These are phyloP conservation scores for Tribolium castaneum DNA, from an alignment of 1,140 invertebrate species.

Conservation along the genomic window DNA sequence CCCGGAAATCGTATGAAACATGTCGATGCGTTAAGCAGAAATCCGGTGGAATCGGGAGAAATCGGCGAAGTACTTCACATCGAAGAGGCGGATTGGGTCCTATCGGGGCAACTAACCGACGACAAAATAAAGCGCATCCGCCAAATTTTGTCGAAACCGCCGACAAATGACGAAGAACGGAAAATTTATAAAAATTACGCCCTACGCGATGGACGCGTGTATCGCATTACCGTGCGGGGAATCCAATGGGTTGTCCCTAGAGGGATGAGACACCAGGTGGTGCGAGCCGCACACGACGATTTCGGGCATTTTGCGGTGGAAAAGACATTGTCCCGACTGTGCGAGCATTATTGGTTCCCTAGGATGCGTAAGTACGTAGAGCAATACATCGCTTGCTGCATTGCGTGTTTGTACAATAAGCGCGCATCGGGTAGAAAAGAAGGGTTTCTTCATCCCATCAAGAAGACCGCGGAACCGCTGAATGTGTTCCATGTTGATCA, in stretches of 20 bases:
- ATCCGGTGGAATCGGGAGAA: background rate
- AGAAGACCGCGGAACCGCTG: conserved; percentile 47
- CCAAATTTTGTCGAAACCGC: conserved; percentile 40
- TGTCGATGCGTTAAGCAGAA: conserved; percentile 58
- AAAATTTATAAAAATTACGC: conserved; percentile 55
- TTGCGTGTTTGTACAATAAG: conserved; percentile 49
- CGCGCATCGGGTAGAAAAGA: conserved; percentile 49
- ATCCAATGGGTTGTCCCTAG: conserved; percentile 58
- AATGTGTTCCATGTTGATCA: conserved; percentile 55
- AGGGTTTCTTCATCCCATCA: conserved; percentile 56
- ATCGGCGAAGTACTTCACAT: background rate
- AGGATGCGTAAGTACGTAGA: conserved; percentile 57
- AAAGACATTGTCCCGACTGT: conserved; percentile 53
- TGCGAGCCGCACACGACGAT: conserved; percentile 58
- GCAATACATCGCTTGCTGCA: conserved; percentile 51
- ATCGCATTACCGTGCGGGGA: conserved; percentile 52
- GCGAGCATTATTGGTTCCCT: conserved; percentile 58
- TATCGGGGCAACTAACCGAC: conserved; percentile 52
- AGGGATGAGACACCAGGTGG: conserved; percentile 51
- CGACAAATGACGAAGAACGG: conserved; percentile 44
- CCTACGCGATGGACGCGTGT: conserved; percentile 52
- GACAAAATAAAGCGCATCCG: conserved; percentile 29
- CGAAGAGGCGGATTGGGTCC: no score
- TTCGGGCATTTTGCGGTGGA: conserved; percentile 59
- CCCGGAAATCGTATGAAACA: conserved; percentile 54